Base-by-base conservation (phyloP, 1,140 invertebrate species). In the Neoseiulus cucumeris region DNA sequence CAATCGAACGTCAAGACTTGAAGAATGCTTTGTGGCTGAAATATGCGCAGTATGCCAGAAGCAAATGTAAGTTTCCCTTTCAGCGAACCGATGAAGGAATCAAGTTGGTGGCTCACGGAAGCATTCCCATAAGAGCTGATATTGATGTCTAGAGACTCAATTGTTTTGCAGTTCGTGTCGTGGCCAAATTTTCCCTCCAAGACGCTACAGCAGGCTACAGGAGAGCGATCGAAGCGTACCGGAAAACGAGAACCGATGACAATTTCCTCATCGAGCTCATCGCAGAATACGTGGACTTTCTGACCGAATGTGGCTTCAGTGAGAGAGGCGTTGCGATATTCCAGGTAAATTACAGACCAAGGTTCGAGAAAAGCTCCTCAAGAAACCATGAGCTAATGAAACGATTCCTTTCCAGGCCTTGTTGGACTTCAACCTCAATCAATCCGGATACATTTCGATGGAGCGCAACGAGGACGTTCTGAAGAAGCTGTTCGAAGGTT, bases 371-470 rank as follows among this genome's bases (percentile, higher is more conserved):
- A 28, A 6, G 45, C 18, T 22, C 18, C 45, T 17, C 45, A 14
- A 6, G 45, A 47, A 6, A 6, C 45, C 4, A 47, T 20, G 45
- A 28, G 18, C 5, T 4, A 22, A 47, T 20, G 25, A 47, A 47
- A 7, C 28, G 45, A 7, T 6, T 47, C 14, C 33, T 25, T 18
- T 25, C 14, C 14, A 59, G 51, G 51, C 51, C 1, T 20, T 59
- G 33, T 20, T 59, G 14, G 51, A 59, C 51, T 59, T 59, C 33
- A 59, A 59, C 22, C 51, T 59, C 51, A 59, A 20, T 59, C 51
- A 59, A 20, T 20, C 51, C 2, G 51, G 22, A 2, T 33, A 59
- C 22, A 4, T 59, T 12, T 25, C 33, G 1, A 29, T 25, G 51
- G 51, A 59, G 51, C 51, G 33, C 2, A 59, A 25, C 33, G 51